phyloP scores from a whole-genome alignment of 2,888 invertebrate species.

The Eretmocerus hayati region DNA sequence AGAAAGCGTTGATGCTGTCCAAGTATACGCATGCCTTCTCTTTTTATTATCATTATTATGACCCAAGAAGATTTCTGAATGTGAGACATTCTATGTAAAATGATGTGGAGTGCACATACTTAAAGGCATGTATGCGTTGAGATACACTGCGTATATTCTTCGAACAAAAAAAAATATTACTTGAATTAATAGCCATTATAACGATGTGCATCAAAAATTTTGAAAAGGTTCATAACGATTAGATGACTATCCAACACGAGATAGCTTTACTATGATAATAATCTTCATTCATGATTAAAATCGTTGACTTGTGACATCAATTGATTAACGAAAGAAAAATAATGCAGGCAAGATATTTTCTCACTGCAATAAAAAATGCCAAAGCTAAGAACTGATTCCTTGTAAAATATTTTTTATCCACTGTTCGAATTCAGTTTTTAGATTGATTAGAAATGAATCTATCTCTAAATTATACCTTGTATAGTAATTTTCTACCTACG shows the following conservation, averaged over 20 bases:
- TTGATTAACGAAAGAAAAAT: conserved; percentile 20
- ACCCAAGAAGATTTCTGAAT: conserved; percentile 19
- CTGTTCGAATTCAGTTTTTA: conserved; percentile 23
- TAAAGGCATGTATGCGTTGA: conserved; percentile 21
- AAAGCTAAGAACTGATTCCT: conserved; percentile 33
- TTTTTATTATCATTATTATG: conserved; percentile 21
- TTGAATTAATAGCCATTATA: conserved; percentile 9
- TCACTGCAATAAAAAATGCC: conserved; percentile 40
- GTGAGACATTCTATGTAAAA: conserved; percentile 13
- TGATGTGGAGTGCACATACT: conserved; percentile 19
- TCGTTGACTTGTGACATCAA: conserved; percentile 24
- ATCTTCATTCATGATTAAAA: conserved; percentile 27
- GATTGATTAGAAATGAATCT: conserved; percentile 16
- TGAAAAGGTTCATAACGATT: conserved; percentile 16
- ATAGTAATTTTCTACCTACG: conserved; percentile 28
- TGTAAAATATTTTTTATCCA: conserved; percentile 29
- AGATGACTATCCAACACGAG: conserved; percentile 14
- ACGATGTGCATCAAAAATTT: conserved; percentile 16
- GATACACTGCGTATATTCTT: conserved; percentile 27
- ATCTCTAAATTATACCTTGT: conserved; percentile 26
- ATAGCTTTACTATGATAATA: conserved; percentile 27
- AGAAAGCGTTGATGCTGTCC: conserved; percentile 16
- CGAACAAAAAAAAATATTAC: conserved; percentile 16
- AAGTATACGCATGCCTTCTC: conserved; percentile 25
- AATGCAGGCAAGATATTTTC: conserved; percentile 29